Evolutionary conservation across 2,888 invertebrate genomes (phyloP), one percentile per base, ranked within the genome.

Genomic region (Perdita meconis): DNA sequence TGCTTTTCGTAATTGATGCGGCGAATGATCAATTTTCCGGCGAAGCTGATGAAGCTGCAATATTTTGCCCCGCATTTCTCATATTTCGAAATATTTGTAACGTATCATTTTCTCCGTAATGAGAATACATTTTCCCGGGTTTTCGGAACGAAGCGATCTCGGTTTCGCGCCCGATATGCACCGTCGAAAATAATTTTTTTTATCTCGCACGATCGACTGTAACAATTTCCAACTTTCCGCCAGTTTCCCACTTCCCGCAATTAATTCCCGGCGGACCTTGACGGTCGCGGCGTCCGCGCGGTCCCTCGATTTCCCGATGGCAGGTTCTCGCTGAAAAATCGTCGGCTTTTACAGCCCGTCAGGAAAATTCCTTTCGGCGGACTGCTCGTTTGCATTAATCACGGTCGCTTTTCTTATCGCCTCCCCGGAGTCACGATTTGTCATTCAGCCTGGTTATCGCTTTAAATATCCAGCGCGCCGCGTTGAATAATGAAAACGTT

Each of bases 401-500:
- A 51, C n/a, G 56, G n/a, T 3, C 22, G 24, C 16, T 61, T 68
- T 66, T 57, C 34, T 69, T 53, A 47, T 24, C 26, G 30, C 2
- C 13, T 0, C 0, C 10, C 8, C 24, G 24, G 50, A 0, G 26
- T 55, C 5, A 24, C 47, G 69, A 63, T 73, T 73, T 61, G 61
- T 61, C 69, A 42, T 69, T 73, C 60, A n/a, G 16, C 22, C 16
- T 22, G 13, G 47, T 73, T 69, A 68, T 55, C 72, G 71, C 26
- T 36, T 42, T 42, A 19, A 61, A 68, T 68, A 38, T 19, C 12
- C 60, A 10, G 55, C 68, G 30, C 30, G 19, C 22, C 13, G 19
- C 50, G 55, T 12, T 55, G 73, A 69, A 57, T 69, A 73, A 73
- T 42, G 73, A 73, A 34, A 19, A 61, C 34, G 34, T 61, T 63